These are phyloP conservation scores for Margaritifera margaritifera DNA, from an alignment of 2,888 invertebrate species.

Conservation along the genomic window DNA sequence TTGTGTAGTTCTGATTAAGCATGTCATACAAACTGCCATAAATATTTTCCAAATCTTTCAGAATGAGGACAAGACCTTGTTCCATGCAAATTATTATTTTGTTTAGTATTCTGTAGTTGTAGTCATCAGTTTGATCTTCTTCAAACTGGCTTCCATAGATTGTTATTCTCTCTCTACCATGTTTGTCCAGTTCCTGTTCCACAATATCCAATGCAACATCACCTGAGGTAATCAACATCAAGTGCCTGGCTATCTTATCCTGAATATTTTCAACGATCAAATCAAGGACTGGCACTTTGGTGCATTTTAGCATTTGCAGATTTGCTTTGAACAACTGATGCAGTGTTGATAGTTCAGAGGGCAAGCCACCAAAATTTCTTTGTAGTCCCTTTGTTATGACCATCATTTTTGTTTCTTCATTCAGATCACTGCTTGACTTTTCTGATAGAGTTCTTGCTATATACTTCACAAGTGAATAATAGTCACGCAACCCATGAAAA, in stretches of 20 bases:
- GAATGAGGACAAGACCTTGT: constrained; percentile 45
- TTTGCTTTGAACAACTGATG: constrained; percentile 13
- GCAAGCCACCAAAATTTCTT: constrained; percentile 52
- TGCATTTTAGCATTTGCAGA: neutral
- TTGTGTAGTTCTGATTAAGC: constrained; percentile 57
- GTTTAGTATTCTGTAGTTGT: constrained; percentile 51
- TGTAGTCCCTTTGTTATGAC: constrained; percentile 38
- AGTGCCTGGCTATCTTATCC: constrained; percentile 42
- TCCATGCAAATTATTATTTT: constrained; percentile 59
- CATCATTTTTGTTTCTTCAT: constrained; percentile 10
- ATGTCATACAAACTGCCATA: constrained; percentile 57
- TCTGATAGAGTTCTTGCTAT: constrained; percentile 5
- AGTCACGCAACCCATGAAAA: constrained; percentile 50
- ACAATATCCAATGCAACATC: constrained; percentile 44
- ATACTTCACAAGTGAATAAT: constrained; percentile 37
- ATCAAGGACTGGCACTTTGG: constrained; percentile 17
- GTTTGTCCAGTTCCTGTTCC: constrained; percentile 29
- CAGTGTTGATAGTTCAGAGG: constrained; percentile 27
- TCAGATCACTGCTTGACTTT: neutral
- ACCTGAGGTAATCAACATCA: constrained; percentile 47
- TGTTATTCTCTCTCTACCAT: constrained; percentile 30
- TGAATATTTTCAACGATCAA: constrained; percentile 42
- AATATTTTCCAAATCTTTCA: constrained; percentile 51
- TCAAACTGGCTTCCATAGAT: constrained; percentile 58
- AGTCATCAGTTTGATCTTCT: constrained; percentile 54